A percentile compares a stretch with the other conserved stretches of the same genome.
Evolutionary conservation across 2,797 vertebrate genomes (phyloP).

Genomic region (Anabacerthia variegaticeps): DNA sequence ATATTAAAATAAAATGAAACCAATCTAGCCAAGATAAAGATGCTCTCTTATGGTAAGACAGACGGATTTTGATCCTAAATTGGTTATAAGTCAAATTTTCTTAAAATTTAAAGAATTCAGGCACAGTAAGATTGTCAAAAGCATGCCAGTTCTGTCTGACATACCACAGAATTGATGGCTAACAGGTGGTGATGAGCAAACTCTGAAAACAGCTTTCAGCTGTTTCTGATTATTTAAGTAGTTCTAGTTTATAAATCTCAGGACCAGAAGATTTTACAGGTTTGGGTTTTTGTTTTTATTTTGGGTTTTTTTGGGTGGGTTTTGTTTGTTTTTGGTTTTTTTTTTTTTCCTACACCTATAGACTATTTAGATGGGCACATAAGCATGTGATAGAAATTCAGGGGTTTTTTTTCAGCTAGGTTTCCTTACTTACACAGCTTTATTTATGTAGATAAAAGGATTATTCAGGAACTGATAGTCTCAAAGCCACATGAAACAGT

Average conservation of each 20-base stretch:
- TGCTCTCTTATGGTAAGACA: not conserved
- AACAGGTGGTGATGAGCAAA: not conserved
- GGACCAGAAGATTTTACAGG: not conserved
- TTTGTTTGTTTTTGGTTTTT: too few relatives aligned
- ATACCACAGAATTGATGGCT: not conserved
- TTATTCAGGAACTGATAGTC: not conserved
- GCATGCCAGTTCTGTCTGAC: not conserved
- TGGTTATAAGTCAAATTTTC: not conserved
- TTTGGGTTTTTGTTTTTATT: not conserved
- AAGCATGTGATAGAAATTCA: not conserved
- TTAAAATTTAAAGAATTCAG: not conserved
- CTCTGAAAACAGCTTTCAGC: not conserved
- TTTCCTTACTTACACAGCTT: not conserved
- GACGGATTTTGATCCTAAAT: not conserved
- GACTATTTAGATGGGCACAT: not conserved
- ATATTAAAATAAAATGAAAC: not conserved
- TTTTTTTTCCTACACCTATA: not conserved
- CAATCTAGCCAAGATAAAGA: not conserved
- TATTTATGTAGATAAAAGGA: not conserved
- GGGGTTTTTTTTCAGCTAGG: not conserved
- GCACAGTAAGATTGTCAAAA: not conserved
- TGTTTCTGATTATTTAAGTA: not conserved
- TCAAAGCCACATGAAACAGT: not conserved
- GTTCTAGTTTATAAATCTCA: not conserved
- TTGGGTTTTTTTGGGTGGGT: not conserved